These are phyloP conservation scores for Kryphioiulus occultus DNA, from an alignment of 2,888 invertebrate species.

Conservation along the genomic window DNA sequence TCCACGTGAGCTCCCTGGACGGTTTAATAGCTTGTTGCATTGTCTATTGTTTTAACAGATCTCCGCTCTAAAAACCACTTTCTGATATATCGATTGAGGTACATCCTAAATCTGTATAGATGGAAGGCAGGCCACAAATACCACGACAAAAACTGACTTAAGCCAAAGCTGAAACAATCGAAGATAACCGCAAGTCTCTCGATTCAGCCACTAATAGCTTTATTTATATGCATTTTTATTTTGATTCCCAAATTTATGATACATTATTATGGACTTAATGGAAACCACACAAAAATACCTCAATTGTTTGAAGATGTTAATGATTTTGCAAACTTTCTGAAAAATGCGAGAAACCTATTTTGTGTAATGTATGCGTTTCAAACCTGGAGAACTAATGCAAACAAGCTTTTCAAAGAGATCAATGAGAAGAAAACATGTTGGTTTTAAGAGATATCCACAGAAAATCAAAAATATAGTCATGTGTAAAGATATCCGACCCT, in stretches of 20 bases:
- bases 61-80: constrained; percentile 31
- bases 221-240: not conserved
- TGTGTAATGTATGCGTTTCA: too few species aligned
- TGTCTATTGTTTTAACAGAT: constrained; percentile 13
- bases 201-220: not conserved
- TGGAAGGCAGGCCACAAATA: not conserved
- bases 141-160: not conserved
- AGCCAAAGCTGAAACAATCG: not conserved
- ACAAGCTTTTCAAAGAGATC: too few species aligned
- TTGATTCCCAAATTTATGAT: not conserved
- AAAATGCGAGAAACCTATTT: too few species aligned
- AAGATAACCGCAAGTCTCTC: not conserved
- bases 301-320: too few species aligned
- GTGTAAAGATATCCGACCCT: too few species aligned
- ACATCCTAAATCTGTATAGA: not conserved
- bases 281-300: too few species aligned
- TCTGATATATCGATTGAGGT: constrained; percentile 29
- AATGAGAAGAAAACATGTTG: too few species aligned
- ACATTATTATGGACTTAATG: too few species aligned
- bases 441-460: too few species aligned
- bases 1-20: constrained; percentile 19
- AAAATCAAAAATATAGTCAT: too few species aligned
- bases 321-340: too few species aligned
- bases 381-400: too few species aligned
- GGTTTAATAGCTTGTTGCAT: constrained; percentile 22